Conservation (phyloP, 2,888 invertebrate genomes). For the Rosalia funebris region DNA sequence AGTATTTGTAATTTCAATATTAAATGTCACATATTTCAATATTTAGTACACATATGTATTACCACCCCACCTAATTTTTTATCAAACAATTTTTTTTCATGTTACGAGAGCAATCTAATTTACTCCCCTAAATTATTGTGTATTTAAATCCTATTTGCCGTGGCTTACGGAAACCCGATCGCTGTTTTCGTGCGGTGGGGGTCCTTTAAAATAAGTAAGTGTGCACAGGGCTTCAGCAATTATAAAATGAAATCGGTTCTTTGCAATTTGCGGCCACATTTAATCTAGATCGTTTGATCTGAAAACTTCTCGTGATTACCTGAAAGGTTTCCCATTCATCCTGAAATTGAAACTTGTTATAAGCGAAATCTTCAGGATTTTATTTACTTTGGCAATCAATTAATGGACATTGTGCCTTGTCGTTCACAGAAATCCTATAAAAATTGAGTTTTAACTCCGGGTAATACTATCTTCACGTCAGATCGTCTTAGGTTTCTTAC, state of each 20-base stretch:
- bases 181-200: slow-evolving; percentile 8
- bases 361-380: slow-evolving; percentile 48
- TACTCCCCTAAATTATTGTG: background rate
- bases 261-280: slow-evolving; percentile 54
- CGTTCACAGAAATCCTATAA: slow-evolving; percentile 39
- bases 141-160: background rate
- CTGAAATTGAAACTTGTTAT: slow-evolving; percentile 59
- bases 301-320: slow-evolving; percentile 57
- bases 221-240: slow-evolving; percentile 57
- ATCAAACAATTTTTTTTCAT: background rate
- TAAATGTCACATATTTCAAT: too few relatives aligned
- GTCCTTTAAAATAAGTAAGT: slow-evolving; percentile 28
- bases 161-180: slow-evolving; percentile 6
- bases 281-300: slow-evolving; percentile 60
- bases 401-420: slow-evolving; percentile 46
- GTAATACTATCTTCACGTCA: background rate
- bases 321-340: slow-evolving; percentile 60
- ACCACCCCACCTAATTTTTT: background rate
- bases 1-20: too few relatives aligned
- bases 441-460: slow-evolving; percentile 14
- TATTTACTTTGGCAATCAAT: slow-evolving; percentile 58
- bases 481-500: background rate
- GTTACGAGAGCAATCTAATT: slow-evolving; percentile 2
- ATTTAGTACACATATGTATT: too few relatives aligned
- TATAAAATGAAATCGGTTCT: slow-evolving; percentile 59